These are phyloP conservation scores for Reticulitermes lucifugus DNA, from an alignment of 2,888 invertebrate species.

Conservation along the genomic window DNA sequence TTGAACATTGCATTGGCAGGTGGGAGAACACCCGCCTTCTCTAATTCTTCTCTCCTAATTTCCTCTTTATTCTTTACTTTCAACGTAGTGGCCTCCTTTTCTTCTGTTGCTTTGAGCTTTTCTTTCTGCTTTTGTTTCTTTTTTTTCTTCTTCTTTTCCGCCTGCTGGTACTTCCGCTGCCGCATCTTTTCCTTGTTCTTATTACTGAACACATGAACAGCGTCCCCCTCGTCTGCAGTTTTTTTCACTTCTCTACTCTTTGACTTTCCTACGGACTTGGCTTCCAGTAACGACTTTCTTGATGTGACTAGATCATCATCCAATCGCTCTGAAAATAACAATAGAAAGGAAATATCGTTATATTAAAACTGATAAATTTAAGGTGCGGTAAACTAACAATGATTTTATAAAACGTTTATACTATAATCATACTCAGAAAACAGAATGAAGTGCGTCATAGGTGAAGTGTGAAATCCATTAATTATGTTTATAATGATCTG, in stretches of 20 bases:
- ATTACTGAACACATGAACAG: neutral
- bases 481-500: too few species aligned
- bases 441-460: too few species aligned
- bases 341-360: neutral
- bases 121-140: slow-evolving; percentile 44
- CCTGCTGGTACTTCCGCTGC: slow-evolving; percentile 39
- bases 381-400: neutral
- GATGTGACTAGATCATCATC: slow-evolving; percentile 43
- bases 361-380: neutral
- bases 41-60: slow-evolving; percentile 41
- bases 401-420: too few species aligned
- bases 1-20: slow-evolving; percentile 28
- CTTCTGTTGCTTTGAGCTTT: neutral
- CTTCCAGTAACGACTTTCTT: neutral
- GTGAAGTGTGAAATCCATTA: too few species aligned
- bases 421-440: too few species aligned
- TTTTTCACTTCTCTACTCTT: neutral
- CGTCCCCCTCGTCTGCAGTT: neutral
- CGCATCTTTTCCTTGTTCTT: slow-evolving; percentile 34
- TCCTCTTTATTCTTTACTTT: slow-evolving; percentile 5
- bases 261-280: neutral
- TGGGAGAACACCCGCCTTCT: slow-evolving; percentile 45
- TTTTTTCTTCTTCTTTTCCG: slow-evolving; percentile 51
- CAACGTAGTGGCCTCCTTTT: neutral
- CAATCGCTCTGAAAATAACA: slow-evolving; percentile 43